Evolutionary conservation across 2,888 invertebrate genomes (phyloP), one percentile per base, ranked within the genome.

Genomic region (Trichogramma evanescens): DNA sequence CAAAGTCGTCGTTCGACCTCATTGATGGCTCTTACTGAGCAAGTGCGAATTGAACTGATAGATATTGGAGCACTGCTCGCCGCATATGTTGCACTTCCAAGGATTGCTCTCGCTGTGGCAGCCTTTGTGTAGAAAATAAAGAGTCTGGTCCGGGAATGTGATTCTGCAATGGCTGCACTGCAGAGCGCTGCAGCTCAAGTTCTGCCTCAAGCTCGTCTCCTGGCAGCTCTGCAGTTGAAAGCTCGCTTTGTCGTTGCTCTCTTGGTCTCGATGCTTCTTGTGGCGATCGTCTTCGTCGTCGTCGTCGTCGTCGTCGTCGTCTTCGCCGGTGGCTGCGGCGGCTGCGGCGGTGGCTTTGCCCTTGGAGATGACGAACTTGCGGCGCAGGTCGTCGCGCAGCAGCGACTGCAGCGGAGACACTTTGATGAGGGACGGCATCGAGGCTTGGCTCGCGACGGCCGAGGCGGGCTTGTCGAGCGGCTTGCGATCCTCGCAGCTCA

Each of bases 1-100:
- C 48, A 39, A 8, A 42, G 26, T 6, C 4, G 42, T 38, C 26
- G 9, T 49, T 13, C 8, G 7, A 13, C 7, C 67, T 71, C 26
- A 78, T 66, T 94, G 93, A 81, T 94, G 94, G 80, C 92, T 93
- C 80, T 93, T 93, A 80, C 94, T 94, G 69, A 95, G 83, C 77
- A 95, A 84, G 84, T 95, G 95, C 70, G 94, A 93, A 83, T 95
- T 95, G 83, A 97, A 97, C 80, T 96, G 95, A 81, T 96, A 96
- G 58, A 95, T 91, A 76, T 95, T 94, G 79, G 89, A 89, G 80
- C 94, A 94, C 76, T 91, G 89, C 78, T 94, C 93, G 54, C 96
- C 96, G 79, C 97, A 98, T 70, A 97, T 93, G 81, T 97, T 97
- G 80, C 96, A 96, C 80, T 95, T 95, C 89, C 89, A 97, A 1